A percentile compares a stretch with the other conserved stretches of the same genome.
phyloP scores from a whole-genome alignment of 2,113 vertebrate genomes.

The Podiceps cristatus region DNA sequence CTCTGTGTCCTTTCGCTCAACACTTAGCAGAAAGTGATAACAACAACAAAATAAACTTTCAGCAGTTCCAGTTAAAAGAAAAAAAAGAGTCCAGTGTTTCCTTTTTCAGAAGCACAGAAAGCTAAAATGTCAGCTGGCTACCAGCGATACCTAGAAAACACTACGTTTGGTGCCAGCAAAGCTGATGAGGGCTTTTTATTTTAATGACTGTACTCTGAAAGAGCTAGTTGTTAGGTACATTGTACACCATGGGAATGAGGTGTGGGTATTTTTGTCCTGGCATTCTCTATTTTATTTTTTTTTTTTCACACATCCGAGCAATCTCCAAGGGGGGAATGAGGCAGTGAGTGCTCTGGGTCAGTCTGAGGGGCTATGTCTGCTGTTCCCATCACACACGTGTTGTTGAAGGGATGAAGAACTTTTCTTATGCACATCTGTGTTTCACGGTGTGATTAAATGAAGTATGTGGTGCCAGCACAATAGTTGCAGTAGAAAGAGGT shows the following conservation, averaged over 20 bases:
- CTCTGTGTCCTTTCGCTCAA: not conserved
- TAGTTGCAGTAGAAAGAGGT: not conserved
- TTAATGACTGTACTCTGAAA: constrained; percentile 18
- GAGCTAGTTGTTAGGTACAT: constrained; percentile 21
- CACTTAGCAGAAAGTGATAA: constrained; percentile 18
- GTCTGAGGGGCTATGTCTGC: not conserved
- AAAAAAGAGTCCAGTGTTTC: constrained; percentile 48
- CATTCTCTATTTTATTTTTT: not conserved
- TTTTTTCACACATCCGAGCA: not conserved
- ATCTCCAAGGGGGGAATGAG: not conserved
- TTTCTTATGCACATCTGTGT: not conserved
- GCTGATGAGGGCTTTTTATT: not conserved
- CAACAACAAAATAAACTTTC: constrained; percentile 36
- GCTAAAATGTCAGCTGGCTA: constrained; percentile 6
- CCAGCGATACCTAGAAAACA: constrained; percentile 35
- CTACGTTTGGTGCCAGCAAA: not conserved
- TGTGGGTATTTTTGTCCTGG: not conserved
- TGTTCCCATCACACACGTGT: not conserved
- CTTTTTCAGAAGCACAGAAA: not conserved
- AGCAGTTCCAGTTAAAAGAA: not conserved
- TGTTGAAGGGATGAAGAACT: not conserved
- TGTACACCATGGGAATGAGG: constrained; percentile 35
- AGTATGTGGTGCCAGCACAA: not conserved
- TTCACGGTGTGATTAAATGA: not conserved
- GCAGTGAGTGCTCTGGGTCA: not conserved